Base-by-base conservation (phyloP, 1,140 invertebrate genomes). In the Pseudachorutes palmiensis region DNA sequence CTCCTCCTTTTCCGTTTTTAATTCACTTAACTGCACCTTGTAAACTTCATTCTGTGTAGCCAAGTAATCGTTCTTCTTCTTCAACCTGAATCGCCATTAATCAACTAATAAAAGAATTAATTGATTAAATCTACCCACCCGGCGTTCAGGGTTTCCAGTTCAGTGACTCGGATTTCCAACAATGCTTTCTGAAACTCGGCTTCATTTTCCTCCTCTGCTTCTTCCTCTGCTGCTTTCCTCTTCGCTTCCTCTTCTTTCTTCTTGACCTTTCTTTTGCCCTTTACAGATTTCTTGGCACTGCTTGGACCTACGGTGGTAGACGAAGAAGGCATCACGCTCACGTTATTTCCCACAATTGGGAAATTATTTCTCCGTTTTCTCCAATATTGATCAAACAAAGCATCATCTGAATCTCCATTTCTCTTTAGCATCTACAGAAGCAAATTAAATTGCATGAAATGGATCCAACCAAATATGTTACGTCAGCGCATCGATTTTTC, bases 131-230 rank as follows among this genome's bases (percentile, higher is more conserved):
- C 12, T 65, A 55, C 3, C 5, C 62, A 73, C 72, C 72, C 72
- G 3, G 62, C 26, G 59, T 74, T 74, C 19, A 74, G 59, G 31
- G 59, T 67, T 32, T 71, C 70, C 59, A 74, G 49, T 62, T 74
- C 72, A 55, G 71, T 74, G 1, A 74, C 70, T 19, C 72, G 63
- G 30, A 74, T 68, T 67, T 74, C 72, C 26, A 74, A 26, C 0
- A 59, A 9, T 31, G 67, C 70, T 45, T 68, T 69, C 29, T 70
- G 66, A 62, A 74, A 74, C 55, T 74, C 69, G 12, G 63, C 28
- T 51, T 72, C 73, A 62, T 72, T 59, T 45, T 68, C 69, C 41
- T 66, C 69, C 5, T 14, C 51, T n/a, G 31, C 67, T 30, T 58
- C 67, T 61, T 65, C 59, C 31, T 66, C 57, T 24, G 31, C 66